phyloP scores from a whole-genome alignment of 2,113 vertebrate species.

The Struthio camelus region DNA sequence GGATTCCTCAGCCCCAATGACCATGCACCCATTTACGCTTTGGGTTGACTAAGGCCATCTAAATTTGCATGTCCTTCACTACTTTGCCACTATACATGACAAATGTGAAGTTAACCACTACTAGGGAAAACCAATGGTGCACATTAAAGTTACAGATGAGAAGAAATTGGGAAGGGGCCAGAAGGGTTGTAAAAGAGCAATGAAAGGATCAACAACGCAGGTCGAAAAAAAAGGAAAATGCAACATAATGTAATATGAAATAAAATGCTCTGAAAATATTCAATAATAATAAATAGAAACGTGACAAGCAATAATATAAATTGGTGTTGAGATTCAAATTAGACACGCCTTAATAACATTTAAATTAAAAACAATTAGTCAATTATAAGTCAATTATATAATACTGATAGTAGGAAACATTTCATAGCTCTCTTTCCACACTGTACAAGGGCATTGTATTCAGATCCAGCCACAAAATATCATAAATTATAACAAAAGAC shows the following conservation, averaged over 20 bases:
- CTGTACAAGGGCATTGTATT: background rate
- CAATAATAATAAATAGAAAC: background rate
- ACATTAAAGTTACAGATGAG: background rate
- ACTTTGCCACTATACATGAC: too few relatives aligned
- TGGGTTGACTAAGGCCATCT: background rate
- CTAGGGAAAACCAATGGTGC: background rate
- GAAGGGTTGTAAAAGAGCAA: background rate
- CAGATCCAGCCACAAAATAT: background rate
- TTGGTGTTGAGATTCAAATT: background rate
- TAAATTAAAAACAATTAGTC: background rate
- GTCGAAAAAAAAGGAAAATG: background rate
- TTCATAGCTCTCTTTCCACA: background rate
- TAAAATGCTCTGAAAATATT: background rate
- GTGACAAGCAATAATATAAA: background rate
- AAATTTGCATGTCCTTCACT: too few relatives aligned
- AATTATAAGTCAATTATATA: background rate
- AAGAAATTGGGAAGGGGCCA: background rate
- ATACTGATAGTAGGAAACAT: background rate
- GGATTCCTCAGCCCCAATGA: background rate
- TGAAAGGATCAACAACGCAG: background rate
- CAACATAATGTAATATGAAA: background rate
- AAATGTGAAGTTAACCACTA: too few relatives aligned
- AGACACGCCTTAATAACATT: background rate
- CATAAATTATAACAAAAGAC: background rate
- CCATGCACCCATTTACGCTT: background rate